phyloP scores from a whole-genome alignment of 2,888 invertebrate species.

The Drosophila demipolita region DNA sequence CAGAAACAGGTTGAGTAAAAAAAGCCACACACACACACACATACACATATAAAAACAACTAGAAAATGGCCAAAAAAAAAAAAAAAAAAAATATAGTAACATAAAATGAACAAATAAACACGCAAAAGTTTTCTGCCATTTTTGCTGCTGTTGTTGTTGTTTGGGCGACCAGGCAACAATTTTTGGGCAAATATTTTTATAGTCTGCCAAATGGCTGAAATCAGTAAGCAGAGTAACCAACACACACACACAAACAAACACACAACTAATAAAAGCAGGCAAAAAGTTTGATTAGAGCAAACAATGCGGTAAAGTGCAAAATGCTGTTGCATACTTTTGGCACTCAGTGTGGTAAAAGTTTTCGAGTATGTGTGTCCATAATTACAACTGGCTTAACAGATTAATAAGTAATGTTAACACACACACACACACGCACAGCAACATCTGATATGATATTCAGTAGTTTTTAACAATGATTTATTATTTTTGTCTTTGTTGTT shows the following conservation, averaged over 20 bases:
- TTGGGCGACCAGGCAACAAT: constrained; percentile 33
- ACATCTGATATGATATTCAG: neutral
- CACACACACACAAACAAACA: neutral
- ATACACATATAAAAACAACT: constrained; percentile 13
- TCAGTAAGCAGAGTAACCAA: neutral
- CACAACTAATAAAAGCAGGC: constrained; percentile 17
- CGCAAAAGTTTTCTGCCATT: constrained; percentile 25
- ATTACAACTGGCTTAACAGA: constrained; percentile 34
- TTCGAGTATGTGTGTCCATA: constrained; percentile 2
- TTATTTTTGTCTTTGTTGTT: neutral
- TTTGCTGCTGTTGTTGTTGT: constrained; percentile 3
- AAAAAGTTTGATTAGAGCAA: constrained; percentile 68
- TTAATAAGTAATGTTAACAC: constrained; percentile 40
- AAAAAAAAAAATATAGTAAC: constrained; percentile 15
- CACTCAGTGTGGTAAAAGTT: constrained; percentile 1
- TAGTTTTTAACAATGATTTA: neutral
- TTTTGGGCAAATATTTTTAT: constrained; percentile 54
- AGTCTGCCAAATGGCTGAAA: constrained; percentile 40
- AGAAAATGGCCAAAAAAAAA: constrained; percentile 25
- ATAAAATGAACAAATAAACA: constrained; percentile 40
- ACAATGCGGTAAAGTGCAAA: constrained; percentile 67
- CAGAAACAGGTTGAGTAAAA: constrained; percentile 3
- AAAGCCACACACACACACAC: neutral
- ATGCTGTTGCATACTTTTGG: constrained; percentile 70
- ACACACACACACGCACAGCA: neutral